Base-by-base conservation (phyloP, 37 sponge, comb jelly and placozoan genomes). In the Bolinopsis microptera region DNA sequence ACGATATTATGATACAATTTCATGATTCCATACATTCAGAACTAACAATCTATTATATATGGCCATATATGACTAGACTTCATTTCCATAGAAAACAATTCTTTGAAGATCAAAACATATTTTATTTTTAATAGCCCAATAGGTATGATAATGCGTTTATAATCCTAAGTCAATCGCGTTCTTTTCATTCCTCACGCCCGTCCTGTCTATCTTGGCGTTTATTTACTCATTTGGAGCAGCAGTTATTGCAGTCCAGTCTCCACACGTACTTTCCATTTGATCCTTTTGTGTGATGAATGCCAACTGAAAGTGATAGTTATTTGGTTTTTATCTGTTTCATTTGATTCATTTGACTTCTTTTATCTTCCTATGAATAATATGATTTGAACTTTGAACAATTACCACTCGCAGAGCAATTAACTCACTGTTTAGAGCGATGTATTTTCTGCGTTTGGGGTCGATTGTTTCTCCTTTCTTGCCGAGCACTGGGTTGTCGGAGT, bases 241-340 rank as follows among this genome's bases (percentile, higher is more conserved):
- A 72, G 31, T 72, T 72, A 28, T 72, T 72, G 18, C 75, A 72
- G 75, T 72, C 75, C 5, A 72, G 75, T 30, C 75, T 8, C 75
- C 75, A 72, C 2, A 72, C 75, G 75, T 72, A 72, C 31, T 72
- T 72, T 72, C 75, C 75, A 28, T 28, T 72, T 28, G 75, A 30
- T 72, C 75, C 75, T n/a, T 24, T 72, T 8, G 75, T 72, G 75
- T 72, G 75, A 28, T 72, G 5, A 5, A 72, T 28, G 2, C 18
- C 75, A 21, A 72, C 75, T 72, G 75, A 72, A 72, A 72, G 26
- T 30, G 26, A 21, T 28, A 24, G 75, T 30, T 72, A 72, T 30
- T 72, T 24, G 13, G 75, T 30, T 72, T 72, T n/a, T 23, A 28
- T 24, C 31, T 30, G 22, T 72, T 28, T 30, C 31, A 24, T 72